These are phyloP conservation scores for Cochlearius cochlearius DNA, from an alignment of 2,113 vertebrate species.

Conservation along the genomic window DNA sequence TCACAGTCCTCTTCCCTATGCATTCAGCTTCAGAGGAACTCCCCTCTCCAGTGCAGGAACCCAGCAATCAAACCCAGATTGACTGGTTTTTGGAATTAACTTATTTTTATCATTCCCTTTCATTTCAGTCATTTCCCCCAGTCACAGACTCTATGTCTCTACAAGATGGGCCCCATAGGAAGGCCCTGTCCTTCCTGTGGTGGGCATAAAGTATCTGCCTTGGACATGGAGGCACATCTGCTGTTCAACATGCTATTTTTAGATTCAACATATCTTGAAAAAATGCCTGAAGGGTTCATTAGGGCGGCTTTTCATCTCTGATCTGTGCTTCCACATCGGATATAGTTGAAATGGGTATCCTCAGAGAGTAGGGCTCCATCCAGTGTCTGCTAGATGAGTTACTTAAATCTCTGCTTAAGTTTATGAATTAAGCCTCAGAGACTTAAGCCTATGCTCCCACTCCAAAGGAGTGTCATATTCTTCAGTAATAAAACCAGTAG, in stretches of 20 bases:
- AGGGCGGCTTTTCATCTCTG: background rate
- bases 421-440: background rate
- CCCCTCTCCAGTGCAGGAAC: background rate
- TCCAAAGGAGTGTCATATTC: fast-evolving
- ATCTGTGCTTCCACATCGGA: fast-evolving
- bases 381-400: background rate
- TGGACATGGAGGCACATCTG: background rate
- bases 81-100: background rate
- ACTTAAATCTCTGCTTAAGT: background rate
- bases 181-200: background rate
- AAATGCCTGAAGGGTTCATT: background rate
- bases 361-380: conserved; percentile 38
- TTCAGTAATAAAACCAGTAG: fast-evolving
- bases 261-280: background rate
- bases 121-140: background rate
- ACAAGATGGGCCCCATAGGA: background rate
- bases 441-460: background rate
- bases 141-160: background rate
- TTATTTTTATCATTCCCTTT: background rate
- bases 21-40: background rate
- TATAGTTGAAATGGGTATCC: background rate
- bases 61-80: background rate
- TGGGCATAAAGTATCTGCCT: background rate
- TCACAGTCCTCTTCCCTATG: background rate
- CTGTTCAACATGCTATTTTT: background rate